phyloP scores from a whole-genome alignment of 2,797 vertebrate genomes.

The Karalla daura region DNA sequence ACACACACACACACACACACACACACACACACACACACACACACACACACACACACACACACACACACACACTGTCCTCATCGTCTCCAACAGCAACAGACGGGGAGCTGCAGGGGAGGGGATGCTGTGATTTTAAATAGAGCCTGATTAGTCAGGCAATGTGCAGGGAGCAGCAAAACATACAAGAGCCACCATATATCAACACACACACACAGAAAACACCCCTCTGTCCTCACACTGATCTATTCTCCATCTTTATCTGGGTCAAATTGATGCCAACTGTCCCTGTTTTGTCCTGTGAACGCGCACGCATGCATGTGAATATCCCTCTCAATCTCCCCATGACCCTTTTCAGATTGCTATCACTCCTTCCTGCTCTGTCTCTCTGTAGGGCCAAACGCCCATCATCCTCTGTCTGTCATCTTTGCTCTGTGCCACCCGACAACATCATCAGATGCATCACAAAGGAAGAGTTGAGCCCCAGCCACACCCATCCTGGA shows the following conservation, averaged over 20 bases:
- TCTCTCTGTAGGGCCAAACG: background rate
- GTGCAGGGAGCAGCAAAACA: background rate
- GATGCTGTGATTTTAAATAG: conserved; percentile 20
- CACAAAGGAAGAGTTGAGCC: background rate
- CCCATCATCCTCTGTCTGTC: background rate
- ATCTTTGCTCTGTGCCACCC: background rate
- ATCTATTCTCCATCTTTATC: conserved; percentile 65
- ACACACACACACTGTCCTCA: conserved; percentile 21
- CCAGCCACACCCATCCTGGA: conserved; percentile 25
- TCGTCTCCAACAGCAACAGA: conserved; percentile 36
- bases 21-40: too few relatives aligned
- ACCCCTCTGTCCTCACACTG: conserved; percentile 26
- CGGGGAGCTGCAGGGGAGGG: background rate
- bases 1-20: too few relatives aligned
- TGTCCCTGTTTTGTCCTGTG: conserved; percentile 64
- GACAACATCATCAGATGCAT: background rate
- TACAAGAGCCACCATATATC: background rate
- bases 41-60: too few relatives aligned
- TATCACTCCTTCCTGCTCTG: background rate
- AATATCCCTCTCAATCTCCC: conserved; percentile 73
- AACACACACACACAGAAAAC: background rate
- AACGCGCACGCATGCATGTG: conserved; percentile 33
- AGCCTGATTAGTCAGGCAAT: background rate
- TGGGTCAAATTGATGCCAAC: conserved; percentile 79
- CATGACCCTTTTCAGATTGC: conserved; percentile 60